phyloP scores from a whole-genome alignment of 2,888 invertebrate genomes.

The Epinotia demarniana region DNA sequence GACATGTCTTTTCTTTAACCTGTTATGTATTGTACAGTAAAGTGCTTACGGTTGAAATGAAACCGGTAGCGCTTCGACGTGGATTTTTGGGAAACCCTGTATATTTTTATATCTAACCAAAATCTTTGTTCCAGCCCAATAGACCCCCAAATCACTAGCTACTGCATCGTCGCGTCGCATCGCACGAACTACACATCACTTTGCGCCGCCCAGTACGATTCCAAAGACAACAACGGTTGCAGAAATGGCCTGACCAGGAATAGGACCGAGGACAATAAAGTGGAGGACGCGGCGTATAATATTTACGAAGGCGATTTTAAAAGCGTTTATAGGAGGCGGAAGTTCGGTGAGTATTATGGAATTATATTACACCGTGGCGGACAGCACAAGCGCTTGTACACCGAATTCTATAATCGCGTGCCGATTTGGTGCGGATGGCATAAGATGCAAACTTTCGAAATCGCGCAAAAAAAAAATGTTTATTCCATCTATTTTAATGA shows the following conservation, averaged over 20 bases:
- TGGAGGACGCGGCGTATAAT: conserved; percentile 64
- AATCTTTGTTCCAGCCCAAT: conserved; percentile 68
- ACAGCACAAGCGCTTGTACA: background rate
- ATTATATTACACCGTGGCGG: background rate
- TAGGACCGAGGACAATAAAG: conserved; percentile 63
- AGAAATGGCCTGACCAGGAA: conserved; percentile 51
- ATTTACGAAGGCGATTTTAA: conserved; percentile 68
- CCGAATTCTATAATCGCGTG: background rate
- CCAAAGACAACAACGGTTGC: conserved; percentile 60
- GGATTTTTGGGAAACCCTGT: too few relatives aligned
- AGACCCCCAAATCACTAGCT: conserved; percentile 76
- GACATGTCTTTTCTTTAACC: too few relatives aligned
- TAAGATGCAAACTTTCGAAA: too few relatives aligned
- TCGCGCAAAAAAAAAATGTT: too few relatives aligned
- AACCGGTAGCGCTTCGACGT: too few relatives aligned
- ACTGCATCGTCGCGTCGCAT: conserved; percentile 77
- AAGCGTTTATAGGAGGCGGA: conserved; percentile 68
- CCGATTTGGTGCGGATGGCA: background rate
- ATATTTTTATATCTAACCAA: background rate
- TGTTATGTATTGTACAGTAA: too few relatives aligned
- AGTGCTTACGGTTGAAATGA: too few relatives aligned
- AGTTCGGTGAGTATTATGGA: conserved; percentile 67
- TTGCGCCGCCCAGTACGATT: conserved; percentile 74
- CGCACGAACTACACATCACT: conserved; percentile 76
- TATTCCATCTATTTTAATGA: too few relatives aligned